Percentiles rank a stretch among this genome's conserved stretches.
phyloP scores from a whole-genome alignment of 2,113 vertebrate species.

The Lampris incognitus region DNA sequence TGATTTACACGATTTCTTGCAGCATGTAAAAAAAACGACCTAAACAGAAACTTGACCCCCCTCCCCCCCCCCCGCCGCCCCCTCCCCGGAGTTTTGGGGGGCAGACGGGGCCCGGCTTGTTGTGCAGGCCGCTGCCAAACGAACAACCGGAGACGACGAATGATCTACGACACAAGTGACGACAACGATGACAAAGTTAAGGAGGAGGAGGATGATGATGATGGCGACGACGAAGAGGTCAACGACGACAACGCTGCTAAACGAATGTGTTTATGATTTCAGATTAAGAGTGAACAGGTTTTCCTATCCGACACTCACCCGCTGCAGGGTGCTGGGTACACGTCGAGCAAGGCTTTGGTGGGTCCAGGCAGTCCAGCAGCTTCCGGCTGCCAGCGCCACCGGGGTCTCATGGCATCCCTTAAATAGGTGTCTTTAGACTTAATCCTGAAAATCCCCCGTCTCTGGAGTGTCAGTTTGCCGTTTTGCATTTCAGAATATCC shows the following conservation, averaged over 20 bases:
- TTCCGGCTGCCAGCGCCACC: slow-evolving; percentile 27
- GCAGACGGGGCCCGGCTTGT: slow-evolving; percentile 43
- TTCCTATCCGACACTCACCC: too few species aligned
- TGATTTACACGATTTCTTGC: slow-evolving; percentile 81
- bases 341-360: neutral
- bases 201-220: neutral
- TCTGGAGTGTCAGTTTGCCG: slow-evolving; percentile 46
- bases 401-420: slow-evolving; percentile 48
- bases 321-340: too few species aligned
- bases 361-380: slow-evolving; percentile 25
- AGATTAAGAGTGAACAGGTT: too few species aligned
- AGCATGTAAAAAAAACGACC: slow-evolving; percentile 75
- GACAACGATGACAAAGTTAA: slow-evolving; percentile 46
- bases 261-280: too few species aligned
- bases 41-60: slow-evolving; percentile 75
- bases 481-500: slow-evolving; percentile 5
- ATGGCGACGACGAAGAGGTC: neutral
- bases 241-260: too few species aligned
- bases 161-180: slow-evolving; percentile 24
- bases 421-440: slow-evolving; percentile 39
- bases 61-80: too few species aligned
- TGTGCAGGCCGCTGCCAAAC: slow-evolving; percentile 52
- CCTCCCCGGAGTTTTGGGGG: slow-evolving; percentile 40
- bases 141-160: slow-evolving; percentile 40
- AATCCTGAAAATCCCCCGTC: slow-evolving; percentile 35